Evolutionary conservation across 2,113 vertebrate species (phyloP).

Genomic region (Callospermophilus lateralis): DNA sequence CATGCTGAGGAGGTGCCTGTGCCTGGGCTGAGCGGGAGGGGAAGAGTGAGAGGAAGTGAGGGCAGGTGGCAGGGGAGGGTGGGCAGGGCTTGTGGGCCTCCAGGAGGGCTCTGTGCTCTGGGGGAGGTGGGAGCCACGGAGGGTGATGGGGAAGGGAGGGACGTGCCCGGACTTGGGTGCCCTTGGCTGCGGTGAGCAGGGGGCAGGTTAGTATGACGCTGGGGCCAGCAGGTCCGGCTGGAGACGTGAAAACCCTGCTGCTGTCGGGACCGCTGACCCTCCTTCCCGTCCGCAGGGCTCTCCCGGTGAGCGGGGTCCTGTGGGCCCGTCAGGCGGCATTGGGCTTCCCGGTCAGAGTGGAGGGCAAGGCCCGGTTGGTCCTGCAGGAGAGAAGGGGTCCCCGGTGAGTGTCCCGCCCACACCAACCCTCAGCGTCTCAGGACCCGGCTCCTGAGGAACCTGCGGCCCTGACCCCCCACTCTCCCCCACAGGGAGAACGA

Average conservation of each 20-base stretch:
- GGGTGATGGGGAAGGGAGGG: not conserved
- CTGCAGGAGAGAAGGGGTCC: slow-evolving; percentile 94
- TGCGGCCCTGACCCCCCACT: not conserved
- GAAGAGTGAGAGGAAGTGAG: not conserved
- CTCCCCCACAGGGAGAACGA: slow-evolving; percentile 91
- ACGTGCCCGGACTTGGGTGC: not conserved
- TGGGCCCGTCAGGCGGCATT: slow-evolving; percentile 92
- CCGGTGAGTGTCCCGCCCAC: slow-evolving; percentile 88
- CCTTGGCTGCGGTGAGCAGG: not conserved
- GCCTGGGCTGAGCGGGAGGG: not conserved
- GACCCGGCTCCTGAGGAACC: rapidly evolving
- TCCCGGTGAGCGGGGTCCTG: slow-evolving; percentile 92
- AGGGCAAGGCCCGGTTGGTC: slow-evolving; percentile 90
- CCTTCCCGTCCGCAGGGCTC: slow-evolving; percentile 88
- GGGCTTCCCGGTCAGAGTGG: slow-evolving; percentile 93
- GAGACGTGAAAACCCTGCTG: no score
- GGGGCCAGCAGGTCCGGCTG: no score
- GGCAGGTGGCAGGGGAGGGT: not conserved
- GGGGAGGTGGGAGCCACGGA: not conserved
- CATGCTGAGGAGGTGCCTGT: not conserved
- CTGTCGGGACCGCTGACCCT: not conserved
- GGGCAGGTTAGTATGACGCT: not conserved
- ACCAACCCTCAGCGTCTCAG: not conserved
- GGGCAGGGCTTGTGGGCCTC: not conserved
- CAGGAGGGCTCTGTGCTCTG: no score